phyloP scores from a whole-genome alignment of 2,888 invertebrate species.

The Dasypogon diadema region DNA sequence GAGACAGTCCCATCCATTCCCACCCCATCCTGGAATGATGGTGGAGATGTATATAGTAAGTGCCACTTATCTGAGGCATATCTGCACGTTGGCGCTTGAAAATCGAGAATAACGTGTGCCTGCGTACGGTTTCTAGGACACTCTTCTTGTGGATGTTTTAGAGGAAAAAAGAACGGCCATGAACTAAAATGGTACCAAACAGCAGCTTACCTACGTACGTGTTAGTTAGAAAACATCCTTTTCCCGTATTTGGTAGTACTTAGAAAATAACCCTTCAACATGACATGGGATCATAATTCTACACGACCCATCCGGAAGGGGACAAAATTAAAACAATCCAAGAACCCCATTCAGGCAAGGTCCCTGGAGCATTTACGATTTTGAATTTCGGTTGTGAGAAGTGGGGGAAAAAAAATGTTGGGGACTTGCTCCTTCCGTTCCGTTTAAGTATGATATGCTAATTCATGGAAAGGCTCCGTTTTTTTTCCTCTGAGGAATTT shows the following conservation, averaged over 20 bases:
- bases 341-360: conserved; percentile 12
- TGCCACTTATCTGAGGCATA: conserved; percentile 16
- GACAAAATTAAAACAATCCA: conserved; percentile 36
- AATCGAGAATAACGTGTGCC: not conserved
- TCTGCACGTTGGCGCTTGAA: conserved; percentile 19
- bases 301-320: conserved; percentile 17
- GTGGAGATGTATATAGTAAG: conserved; percentile 6
- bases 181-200: conserved; percentile 14
- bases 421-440: conserved; percentile 25
- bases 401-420: not conserved
- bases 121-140: not conserved
- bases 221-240: conserved; percentile 11
- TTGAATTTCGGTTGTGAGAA: not conserved
- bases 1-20: no score
- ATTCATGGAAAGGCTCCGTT: conserved; percentile 6
- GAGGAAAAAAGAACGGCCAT: not conserved
- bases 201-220: conserved; percentile 2
- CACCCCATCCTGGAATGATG: not conserved
- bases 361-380: conserved; percentile 23
- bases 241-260: not conserved
- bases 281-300: conserved; percentile 28
- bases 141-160: conserved; percentile 3
- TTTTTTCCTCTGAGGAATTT: not conserved
- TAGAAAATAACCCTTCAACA: conserved; percentile 21
- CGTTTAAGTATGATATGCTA: conserved; percentile 19